Base-by-base conservation (phyloP, 2,888 invertebrate species). In the Leptopilina drosophilae region DNA sequence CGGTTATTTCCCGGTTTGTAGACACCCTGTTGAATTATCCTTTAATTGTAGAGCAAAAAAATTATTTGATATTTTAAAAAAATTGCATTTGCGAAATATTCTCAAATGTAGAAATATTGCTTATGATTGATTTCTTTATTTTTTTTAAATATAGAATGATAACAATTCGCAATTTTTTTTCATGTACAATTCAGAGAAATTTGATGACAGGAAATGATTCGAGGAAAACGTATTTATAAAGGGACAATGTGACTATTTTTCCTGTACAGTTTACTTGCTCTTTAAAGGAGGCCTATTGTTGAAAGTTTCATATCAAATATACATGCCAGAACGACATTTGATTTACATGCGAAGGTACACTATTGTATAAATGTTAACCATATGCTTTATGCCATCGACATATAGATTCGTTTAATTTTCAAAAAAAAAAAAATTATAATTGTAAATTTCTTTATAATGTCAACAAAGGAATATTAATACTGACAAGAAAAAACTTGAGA, bases 331-430 rank as follows among this genome's bases (percentile, higher is more conserved):
- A 67, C 42, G 49, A 69, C 26, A 14, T 49, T 49, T 26, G 14
- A 69, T 69, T 69, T 53, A 69, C 26, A 69, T 67, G 46, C 42
- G 46, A 67, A 67, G 46, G 26, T 26, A 69, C 49, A 49, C 62
- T 20, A 62, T 62, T 62, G 67, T 53, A 69, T 9, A 49, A 33
- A 49, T 69, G 67, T 53, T 49, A 69, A 69, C 20, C 26, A 69
- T 53, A 49, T 42, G 8, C 53, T 69, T 53, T 26, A 53, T 69
- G 26, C 12, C 8, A 20, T 26, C 1, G 26, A 69, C 53, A 14
- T 11, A 69, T 69, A 69, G 40, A 11, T 40, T 33, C 11, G 49
- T 49, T 49, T 11, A 49, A 33, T 6, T 64, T 64, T 6, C 14
- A 26, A 40, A 40, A 26, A 26, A 40, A 40, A 64, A 26, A 40